A percentile compares a stretch with the other conserved stretches of the same genome.
phyloP scores from a whole-genome alignment of 2,888 invertebrate species.

The Torymus tubicola region DNA sequence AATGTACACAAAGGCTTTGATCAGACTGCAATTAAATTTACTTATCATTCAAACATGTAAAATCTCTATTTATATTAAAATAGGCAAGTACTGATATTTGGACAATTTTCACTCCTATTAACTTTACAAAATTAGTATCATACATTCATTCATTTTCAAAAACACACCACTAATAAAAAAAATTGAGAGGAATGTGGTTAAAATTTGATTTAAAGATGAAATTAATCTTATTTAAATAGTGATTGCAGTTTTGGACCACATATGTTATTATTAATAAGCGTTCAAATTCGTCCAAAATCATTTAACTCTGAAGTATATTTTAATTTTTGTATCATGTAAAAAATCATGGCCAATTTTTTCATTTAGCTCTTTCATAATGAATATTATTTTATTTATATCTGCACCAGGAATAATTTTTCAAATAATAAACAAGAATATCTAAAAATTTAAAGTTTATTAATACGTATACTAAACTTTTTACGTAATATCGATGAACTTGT shows the following conservation, averaged over 20 bases:
- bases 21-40: slow-evolving; percentile 30
- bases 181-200: slow-evolving; percentile 48
- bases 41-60: slow-evolving; percentile 24
- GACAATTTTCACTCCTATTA: slow-evolving; percentile 41
- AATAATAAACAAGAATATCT: slow-evolving; percentile 25
- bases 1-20: slow-evolving; percentile 41
- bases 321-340: slow-evolving; percentile 33
- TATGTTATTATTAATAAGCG: slow-evolving; percentile 30
- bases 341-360: slow-evolving; percentile 35
- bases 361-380: not conserved
- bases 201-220: slow-evolving; percentile 48
- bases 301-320: slow-evolving; percentile 25
- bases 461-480: slow-evolving; percentile 5
- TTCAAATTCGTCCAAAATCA: slow-evolving; percentile 43
- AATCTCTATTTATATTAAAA: slow-evolving; percentile 41
- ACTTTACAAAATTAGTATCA: slow-evolving; percentile 4
- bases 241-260: slow-evolving; percentile 25
- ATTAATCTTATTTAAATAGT: slow-evolving; percentile 29
- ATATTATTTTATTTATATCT: slow-evolving; percentile 40
- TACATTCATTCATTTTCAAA: slow-evolving; percentile 33
- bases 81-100: slow-evolving; percentile 45
- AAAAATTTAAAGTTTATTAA: slow-evolving; percentile 2
- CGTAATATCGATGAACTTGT: slow-evolving; percentile 5
- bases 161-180: slow-evolving; percentile 23
- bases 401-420: slow-evolving; percentile 7